phyloP scores from a whole-genome alignment of 1,140 invertebrate genomes.

The Leptinotarsa undecemlineata region DNA sequence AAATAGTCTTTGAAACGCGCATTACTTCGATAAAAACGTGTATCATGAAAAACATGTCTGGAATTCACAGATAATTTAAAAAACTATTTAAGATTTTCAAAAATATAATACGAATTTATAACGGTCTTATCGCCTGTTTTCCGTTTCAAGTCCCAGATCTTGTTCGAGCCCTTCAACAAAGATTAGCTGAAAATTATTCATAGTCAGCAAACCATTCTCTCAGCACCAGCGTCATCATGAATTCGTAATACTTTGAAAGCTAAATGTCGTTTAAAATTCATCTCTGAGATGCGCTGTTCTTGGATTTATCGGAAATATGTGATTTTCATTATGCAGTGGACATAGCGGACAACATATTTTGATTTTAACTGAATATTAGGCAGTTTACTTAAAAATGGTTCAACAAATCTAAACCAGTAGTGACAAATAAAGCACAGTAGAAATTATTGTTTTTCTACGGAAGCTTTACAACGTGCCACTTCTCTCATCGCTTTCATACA shows the following conservation, averaged over 20 bases:
- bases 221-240: neutral
- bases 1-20: no score
- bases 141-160: neutral
- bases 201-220: neutral
- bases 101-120: neutral
- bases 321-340: no score
- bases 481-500: no score
- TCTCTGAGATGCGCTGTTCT: neutral
- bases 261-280: conserved; percentile 5
- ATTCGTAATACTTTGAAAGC: neutral
- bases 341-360: no score
- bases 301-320: neutral
- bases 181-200: conserved; percentile 8
- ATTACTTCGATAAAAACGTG: no score
- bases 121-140: neutral
- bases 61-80: neutral
- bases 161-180: neutral
- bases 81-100: neutral
- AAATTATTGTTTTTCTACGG: no score
- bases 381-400: no score
- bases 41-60: no score
- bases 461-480: no score
- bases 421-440: no score
- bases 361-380: no score
- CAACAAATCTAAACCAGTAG: no score